Base-by-base conservation (phyloP, 2,113 vertebrate genomes). In the Pogonocichla stellata region DNA sequence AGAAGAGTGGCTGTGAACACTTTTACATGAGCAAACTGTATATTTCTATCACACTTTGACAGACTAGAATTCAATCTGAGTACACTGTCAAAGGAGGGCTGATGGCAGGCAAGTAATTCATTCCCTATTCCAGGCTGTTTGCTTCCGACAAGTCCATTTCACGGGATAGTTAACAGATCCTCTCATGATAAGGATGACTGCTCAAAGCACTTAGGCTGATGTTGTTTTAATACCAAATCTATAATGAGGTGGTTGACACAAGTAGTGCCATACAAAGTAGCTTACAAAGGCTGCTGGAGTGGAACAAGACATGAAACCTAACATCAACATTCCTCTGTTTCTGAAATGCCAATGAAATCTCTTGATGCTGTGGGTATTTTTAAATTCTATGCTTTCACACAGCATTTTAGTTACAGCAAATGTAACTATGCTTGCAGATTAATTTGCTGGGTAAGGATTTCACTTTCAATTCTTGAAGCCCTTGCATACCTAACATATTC, bases 111-210 rank as follows among this genome's bases (percentile, higher is more conserved):
- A 93, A 91, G 81, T 90, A 90, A 96, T 91, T 96, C 70, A 77
- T 93, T 90, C 91, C 69, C 54, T 83, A 45, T 90, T 95, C 84
- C 80, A 90, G 77, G 78, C 58, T 87, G 85, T 93, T 97, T 86
- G 61, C 85, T 97, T 95, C 88, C 92, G 97, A 88, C 62, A 78
- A 80, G 45, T 81, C 93, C 91, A 88, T 97, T 97, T 97, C 86
- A 94, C 62, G 77, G 92, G 53, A 48, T 34, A 80, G 79, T 92
- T 97, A 95, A 90, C 80, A 90, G 74, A 93, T 87, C 78, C 60
- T 92, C 84, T 90, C 70, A 33, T 34, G 73, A 53, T 77, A 94
- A 96, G 92, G 90, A 91, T 92, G 95, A 93, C 85, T 91, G 89
- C 96, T 93, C 91, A 96, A 92, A 94, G 91, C 86, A 95, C 94